phyloP scores from a whole-genome alignment of 2,113 vertebrate genomes.

The Grus americana region DNA sequence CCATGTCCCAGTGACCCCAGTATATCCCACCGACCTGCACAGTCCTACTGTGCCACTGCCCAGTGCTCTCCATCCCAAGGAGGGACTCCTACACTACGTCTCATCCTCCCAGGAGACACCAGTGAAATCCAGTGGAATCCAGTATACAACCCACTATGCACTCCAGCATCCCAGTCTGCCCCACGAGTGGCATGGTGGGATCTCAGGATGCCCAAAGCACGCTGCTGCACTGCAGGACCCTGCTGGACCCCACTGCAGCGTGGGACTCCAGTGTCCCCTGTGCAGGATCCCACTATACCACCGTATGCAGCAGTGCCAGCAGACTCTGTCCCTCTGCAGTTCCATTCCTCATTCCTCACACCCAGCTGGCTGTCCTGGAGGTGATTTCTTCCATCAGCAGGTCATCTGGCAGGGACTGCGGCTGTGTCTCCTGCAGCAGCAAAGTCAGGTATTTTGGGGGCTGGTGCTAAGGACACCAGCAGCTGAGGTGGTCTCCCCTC shows the following conservation, averaged over 20 bases:
- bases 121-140: not conserved
- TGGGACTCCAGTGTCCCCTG: not conserved
- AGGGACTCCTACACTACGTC: fast-evolving
- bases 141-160: not conserved
- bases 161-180: not conserved
- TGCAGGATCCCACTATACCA: not conserved
- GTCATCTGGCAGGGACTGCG: not conserved
- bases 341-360: not conserved
- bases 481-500: not conserved
- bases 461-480: not conserved
- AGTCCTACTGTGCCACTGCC: not conserved
- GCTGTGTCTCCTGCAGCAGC: not conserved
- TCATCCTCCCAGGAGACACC: not conserved
- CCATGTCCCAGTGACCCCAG: not conserved
- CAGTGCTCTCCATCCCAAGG: not conserved
- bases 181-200: not conserved
- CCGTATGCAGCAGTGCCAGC: not conserved
- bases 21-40: not conserved
- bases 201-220: not conserved
- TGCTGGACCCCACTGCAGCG: not conserved
- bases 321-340: not conserved
- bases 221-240: not conserved
- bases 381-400: not conserved
- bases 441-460: not conserved
- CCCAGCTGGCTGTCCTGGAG: not conserved